Conservation (phyloP, 2,888 invertebrate species). For the Drosophila maculinotata region DNA sequence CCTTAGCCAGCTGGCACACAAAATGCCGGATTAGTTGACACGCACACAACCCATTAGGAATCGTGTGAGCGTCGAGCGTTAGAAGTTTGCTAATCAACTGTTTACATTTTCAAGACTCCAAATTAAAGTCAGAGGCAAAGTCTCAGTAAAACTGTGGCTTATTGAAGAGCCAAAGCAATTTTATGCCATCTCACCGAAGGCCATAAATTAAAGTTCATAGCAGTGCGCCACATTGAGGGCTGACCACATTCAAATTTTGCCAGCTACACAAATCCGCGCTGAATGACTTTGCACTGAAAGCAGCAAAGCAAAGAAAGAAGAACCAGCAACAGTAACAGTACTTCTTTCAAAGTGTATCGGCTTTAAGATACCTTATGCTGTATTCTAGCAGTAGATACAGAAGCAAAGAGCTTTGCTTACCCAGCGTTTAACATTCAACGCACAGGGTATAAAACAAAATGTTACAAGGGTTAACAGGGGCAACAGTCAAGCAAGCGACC, state of each 20-base stretch:
- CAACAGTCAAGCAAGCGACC: slow-evolving; percentile 50
- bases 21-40: slow-evolving; percentile 60
- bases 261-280: slow-evolving; percentile 65
- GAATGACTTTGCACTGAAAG: slow-evolving; percentile 56
- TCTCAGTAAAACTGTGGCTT: slow-evolving; percentile 41
- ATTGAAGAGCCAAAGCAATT: slow-evolving; percentile 63
- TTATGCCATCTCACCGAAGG: slow-evolving; percentile 41
- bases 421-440: neutral
- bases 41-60: slow-evolving; percentile 24
- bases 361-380: slow-evolving; percentile 20
- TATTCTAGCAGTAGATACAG: neutral
- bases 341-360: slow-evolving; percentile 1
- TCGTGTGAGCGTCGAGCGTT: slow-evolving; percentile 12
- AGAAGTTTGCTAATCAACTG: slow-evolving; percentile 21
- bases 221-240: slow-evolving; percentile 32
- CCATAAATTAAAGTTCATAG: slow-evolving; percentile 40
- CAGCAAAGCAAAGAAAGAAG: slow-evolving; percentile 13
- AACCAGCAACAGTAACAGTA: slow-evolving; percentile 5
- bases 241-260: slow-evolving; percentile 71
- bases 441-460: slow-evolving; percentile 38
- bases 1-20: slow-evolving; percentile 42
- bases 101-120: slow-evolving; percentile 55
- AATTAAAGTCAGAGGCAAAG: slow-evolving; percentile 51
- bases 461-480: slow-evolving; percentile 69
- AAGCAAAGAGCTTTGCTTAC: neutral